phyloP scores from a whole-genome alignment of 2,888 invertebrate species.

The Pyrrhopygopsis socrates region DNA sequence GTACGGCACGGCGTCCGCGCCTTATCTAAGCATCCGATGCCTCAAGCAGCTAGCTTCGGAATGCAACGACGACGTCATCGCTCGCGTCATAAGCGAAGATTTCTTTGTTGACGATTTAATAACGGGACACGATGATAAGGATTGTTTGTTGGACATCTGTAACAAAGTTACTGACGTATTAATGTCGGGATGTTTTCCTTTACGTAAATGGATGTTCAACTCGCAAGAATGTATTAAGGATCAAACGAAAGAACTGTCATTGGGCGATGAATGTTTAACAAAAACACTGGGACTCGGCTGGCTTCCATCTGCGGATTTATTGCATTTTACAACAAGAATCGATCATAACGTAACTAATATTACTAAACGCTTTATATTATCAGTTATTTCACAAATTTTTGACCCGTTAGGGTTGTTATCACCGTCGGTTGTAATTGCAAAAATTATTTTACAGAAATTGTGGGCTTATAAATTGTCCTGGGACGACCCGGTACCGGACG shows the following conservation, averaged over 20 bases:
- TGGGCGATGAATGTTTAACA: conserved; percentile 31
- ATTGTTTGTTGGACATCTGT: neutral
- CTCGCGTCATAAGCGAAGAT: conserved; percentile 61
- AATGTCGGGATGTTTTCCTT: conserved; percentile 71
- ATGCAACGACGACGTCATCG: conserved; percentile 57
- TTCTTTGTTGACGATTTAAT: conserved; percentile 79
- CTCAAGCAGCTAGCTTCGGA: conserved; percentile 74
- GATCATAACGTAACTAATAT: neutral
- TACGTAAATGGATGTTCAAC: conserved; percentile 81
- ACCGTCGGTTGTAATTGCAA: conserved; percentile 74
- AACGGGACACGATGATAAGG: conserved; percentile 36
- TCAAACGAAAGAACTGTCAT: conserved; percentile 49
- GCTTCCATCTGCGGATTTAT: conserved; percentile 49
- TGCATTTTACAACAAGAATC: conserved; percentile 50
- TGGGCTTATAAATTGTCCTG: conserved; percentile 81
- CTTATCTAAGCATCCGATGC: conserved; percentile 75
- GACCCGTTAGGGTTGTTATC: conserved; percentile 81
- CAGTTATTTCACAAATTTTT: conserved; percentile 77
- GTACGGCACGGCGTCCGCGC: conserved; percentile 78
- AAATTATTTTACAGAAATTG: conserved; percentile 82
- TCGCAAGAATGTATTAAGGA: conserved; percentile 31
- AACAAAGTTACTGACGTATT: conserved; percentile 25
- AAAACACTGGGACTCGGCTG: conserved; percentile 76
- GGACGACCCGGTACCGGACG: conserved; percentile 79
- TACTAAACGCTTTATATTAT: conserved; percentile 81